Conservation (phyloP, 1,140 invertebrate species). For the Hyphantria cunea region DNA sequence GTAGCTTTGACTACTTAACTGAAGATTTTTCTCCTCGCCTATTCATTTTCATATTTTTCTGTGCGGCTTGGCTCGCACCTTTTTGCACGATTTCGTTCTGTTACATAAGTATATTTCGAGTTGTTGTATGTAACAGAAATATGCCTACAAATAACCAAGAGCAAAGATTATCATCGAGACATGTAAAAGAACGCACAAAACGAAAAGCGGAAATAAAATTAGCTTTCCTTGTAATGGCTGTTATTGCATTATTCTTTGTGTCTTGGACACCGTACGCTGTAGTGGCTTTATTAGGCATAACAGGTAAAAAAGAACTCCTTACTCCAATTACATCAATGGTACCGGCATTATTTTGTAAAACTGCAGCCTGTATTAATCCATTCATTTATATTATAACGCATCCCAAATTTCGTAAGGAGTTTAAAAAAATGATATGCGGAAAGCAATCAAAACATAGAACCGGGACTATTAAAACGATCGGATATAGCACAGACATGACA, state of each 20-base stretch:
- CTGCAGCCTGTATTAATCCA: constrained; percentile 88
- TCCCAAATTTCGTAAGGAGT: constrained; percentile 85
- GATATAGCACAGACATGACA: constrained; percentile 48
- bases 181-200: constrained; percentile 84
- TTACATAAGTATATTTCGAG: constrained; percentile 86
- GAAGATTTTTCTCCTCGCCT: constrained; percentile 80
- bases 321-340: constrained; percentile 87
- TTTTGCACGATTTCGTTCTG: constrained; percentile 87
- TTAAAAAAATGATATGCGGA: constrained; percentile 69
- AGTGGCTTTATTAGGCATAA: constrained; percentile 87
- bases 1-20: constrained; percentile 91
- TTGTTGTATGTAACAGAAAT: constrained; percentile 82
- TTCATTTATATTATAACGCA: constrained; percentile 89
- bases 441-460: constrained; percentile 67
- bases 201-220: constrained; percentile 86
- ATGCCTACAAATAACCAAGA: constrained; percentile 59
- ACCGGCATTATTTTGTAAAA: constrained; percentile 89
- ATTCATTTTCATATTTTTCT: constrained; percentile 87
- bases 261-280: constrained; percentile 90
- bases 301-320: constrained; percentile 83
- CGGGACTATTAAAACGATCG: constrained; percentile 64
- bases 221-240: constrained; percentile 84
- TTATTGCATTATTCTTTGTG: constrained; percentile 87
- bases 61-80: constrained; percentile 86
- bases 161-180: constrained; percentile 76